Conservation (phyloP, 2,888 invertebrate species). For the Thelaira solivaga region DNA sequence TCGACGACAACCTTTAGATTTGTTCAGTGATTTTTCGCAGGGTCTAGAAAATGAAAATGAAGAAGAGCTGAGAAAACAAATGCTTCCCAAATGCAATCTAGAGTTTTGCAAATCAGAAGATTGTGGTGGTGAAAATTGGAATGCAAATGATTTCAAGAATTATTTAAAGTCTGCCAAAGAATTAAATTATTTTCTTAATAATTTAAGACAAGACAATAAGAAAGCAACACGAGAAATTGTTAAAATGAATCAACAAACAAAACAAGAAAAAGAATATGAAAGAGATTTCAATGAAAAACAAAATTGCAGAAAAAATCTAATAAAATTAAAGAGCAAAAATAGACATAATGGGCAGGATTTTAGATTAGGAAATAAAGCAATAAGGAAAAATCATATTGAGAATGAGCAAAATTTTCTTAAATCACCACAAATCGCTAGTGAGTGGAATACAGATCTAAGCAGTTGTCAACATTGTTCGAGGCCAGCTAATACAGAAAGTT, state of each 20-base stretch:
- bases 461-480: slow-evolving; percentile 24
- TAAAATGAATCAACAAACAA: neutral
- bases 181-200: neutral
- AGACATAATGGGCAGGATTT: too few relatives aligned
- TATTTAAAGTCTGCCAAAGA: neutral
- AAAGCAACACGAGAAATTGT: neutral
- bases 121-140: slow-evolving; percentile 58
- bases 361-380: too few relatives aligned
- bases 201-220: neutral
- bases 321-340: slow-evolving; percentile 9
- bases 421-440: neutral
- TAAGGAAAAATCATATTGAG: too few relatives aligned
- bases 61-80: neutral
- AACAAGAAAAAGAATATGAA: neutral
- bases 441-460: neutral
- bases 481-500: neutral
- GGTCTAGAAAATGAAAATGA: neutral
- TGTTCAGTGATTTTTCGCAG: slow-evolving; percentile 64
- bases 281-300: neutral
- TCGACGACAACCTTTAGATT: slow-evolving; percentile 67
- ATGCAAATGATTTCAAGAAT: neutral
- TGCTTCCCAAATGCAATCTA: neutral
- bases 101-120: slow-evolving; percentile 40
- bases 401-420: neutral
- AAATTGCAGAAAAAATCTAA: too few relatives aligned